Base-by-base conservation (phyloP, 2,888 invertebrate species). In the Pristionchus exspectatus region DNA sequence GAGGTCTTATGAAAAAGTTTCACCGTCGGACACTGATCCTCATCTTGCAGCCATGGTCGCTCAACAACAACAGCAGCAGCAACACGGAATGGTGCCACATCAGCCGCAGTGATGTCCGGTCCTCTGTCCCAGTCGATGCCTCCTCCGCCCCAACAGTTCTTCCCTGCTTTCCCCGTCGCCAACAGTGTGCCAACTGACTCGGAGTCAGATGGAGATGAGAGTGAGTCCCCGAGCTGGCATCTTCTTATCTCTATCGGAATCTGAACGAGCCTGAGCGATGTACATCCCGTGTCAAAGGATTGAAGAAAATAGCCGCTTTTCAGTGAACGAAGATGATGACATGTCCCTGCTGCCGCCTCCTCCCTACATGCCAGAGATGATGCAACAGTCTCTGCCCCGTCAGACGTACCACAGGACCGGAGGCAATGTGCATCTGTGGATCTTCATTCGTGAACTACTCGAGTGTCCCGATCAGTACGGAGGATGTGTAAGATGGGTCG, bases 401-500 rank as follows among this genome's bases (percentile, higher is more conserved):
- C 87, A 30, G 16, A 1, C 83, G 3, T 83, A 81, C 50, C 50
- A 86, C 56, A 69, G 90, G 69, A 56, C 89, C 14, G 89, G 91
- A n/a, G 94, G 94, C 84, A 95, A 93, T 95, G 99, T 99, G 93
- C 99, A 99, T 95, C 96, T 99, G 84, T 99, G 99, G 99, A 98
- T 99, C 96, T 99, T 99, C 96, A 96, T 99, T 89, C 98, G 98
- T 95, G 98, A 99, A 95, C 96, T 99, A 27, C 96, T 99, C 1
- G 97, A 97, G 33, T 97, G 97, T 87, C 98, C 98, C 0, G 97
- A 97, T 93, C 96, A 97, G 59, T 97, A 98, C 95, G 98, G 98
- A 21, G 97, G 97, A 9, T 98, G 98, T 95, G 99, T 99, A 95
- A 97, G 98, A 95, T 99, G 99, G 99, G 96, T 99, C 94, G 98